A percentile compares a stretch with the other conserved stretches of the same genome.
These are phyloP conservation scores for Sarcophaga peregrina DNA, from an alignment of 1,140 invertebrate genomes.

Conservation along the genomic window DNA sequence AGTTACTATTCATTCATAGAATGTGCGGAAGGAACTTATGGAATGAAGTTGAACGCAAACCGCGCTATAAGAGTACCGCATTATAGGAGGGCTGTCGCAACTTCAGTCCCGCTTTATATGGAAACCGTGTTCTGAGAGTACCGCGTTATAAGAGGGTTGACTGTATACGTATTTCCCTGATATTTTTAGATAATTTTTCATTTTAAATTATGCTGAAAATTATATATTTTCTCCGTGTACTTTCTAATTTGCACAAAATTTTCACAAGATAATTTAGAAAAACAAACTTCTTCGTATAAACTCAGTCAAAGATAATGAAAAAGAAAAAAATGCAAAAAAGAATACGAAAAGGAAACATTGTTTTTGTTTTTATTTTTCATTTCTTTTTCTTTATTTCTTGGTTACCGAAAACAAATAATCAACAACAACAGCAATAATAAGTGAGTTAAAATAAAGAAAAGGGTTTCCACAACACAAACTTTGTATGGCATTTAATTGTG, in stretches of 20 bases:
- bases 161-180: no score
- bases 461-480: background rate
- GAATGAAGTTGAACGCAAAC: no score
- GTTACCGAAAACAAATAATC: background rate
- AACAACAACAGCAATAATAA: no score
- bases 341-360: background rate
- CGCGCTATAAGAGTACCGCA: no score
- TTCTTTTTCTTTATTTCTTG: background rate
- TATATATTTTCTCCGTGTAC: constrained; percentile 10
- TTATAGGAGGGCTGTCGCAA: no score
- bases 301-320: background rate
- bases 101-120: no score
- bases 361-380: background rate
- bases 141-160: no score
- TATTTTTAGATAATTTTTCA: background rate
- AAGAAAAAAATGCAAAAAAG: background rate
- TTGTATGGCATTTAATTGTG: constrained; percentile 22
- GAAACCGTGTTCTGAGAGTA: no score
- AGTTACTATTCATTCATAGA: no score
- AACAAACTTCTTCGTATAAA: constrained; percentile 1
- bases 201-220: no score
- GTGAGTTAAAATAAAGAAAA: background rate
- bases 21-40: no score
- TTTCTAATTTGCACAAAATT: background rate
- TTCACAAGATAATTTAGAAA: constrained; percentile 15